Evolutionary conservation across 2,797 vertebrate genomes (phyloP), one percentile per base, ranked within the genome.

Genomic region (Menidia menidia): DNA sequence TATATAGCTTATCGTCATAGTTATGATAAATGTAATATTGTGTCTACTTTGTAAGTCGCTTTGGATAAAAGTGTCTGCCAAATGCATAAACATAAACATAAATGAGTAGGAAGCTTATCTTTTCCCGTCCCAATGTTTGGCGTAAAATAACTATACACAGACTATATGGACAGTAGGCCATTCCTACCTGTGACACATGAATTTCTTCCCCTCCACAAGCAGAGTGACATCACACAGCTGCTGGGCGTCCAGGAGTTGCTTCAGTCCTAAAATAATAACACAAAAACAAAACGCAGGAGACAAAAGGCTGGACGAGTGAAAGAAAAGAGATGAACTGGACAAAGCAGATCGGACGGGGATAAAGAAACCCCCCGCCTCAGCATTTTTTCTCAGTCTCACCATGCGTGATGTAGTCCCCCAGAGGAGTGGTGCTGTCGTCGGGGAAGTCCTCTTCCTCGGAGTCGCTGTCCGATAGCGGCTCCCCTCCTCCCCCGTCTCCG

Each of bases 401-500:
- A 0, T 94, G 93, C 44, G 93, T 94, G 25, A 95, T 85, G 79
- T 95, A 95, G 85, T 95, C 92, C 43, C 94, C 94, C 60, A 95
- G 65, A 0, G 94, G 94, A 1, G 94, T 95, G 51, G 93, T 94
- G 70, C 91, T 94, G 87, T 95, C 93, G 25, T 95, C 94, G 0
- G 94, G 94, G 69, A 95, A 95, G 90, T 95, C 94, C 75, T 95
- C 94, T 73, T 95, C 94, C 60, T 95, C 94, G 0, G 94, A 95
- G 87, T 95, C 94, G 6, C 93, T 95, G 89, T 95, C 94, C 0
- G 94, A 95, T 51, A 95, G 92, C 6, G 94, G 93, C 55, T 95
- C 94, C 11, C 91, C 92, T 47, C 92, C 91, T 6, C 91, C 93
- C 8, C 92, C 87, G 0, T 94, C 93, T n/a, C 91, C 91, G 3